Base-by-base conservation (phyloP, 2,113 vertebrate genomes). In the Garra rufa region DNA sequence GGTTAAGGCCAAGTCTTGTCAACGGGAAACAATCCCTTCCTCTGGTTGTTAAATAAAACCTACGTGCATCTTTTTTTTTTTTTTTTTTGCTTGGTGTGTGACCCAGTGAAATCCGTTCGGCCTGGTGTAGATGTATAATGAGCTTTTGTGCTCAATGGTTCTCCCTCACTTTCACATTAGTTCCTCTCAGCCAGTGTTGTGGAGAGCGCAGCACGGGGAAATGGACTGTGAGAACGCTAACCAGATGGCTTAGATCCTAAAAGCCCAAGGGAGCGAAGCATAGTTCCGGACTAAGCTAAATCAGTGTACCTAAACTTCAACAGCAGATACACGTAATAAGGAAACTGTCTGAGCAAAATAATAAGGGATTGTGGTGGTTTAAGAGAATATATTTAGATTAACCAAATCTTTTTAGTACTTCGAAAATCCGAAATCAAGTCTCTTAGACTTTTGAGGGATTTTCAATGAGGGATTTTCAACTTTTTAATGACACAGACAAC, bases 11-110 rank as follows among this genome's bases (percentile, higher is more conserved):
- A 87, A 84, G 77, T 34, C 85, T 88, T 81, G 85, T 85, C 86
- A 89, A 73, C 59, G 77, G 57, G 73, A 85, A 90, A 84, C 88
- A 86, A 85, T 83, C 79, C 30, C 80, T 89, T 90, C 69, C 86
- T 85, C 82, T 83, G 84, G 26, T 80, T 70, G 57, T 77, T 69
- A 75, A 89, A 85, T 88, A 86, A 83, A 85, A 38, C 61, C 76
- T 76, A 83, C 52, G n/a, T 71, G 59, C 65, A 76, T 34, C 65
- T 82, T 76, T 74, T 84, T 75, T 84, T 76, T 63, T 74, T 21
- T 70, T 15, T 30, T 67, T 67, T 9, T 67, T n/a, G 19, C 38
- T 41, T 61, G 55, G 26, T 78, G 75, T 83, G 85, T 73, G 63
- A 76, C 67, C 82, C 83, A 73, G 43, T 6, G 3, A 83, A 76